These are phyloP conservation scores for Diacarnus erythraeanus DNA, from an alignment of 37 sponge, comb jelly and placozoan genomes.

Conservation along the genomic window DNA sequence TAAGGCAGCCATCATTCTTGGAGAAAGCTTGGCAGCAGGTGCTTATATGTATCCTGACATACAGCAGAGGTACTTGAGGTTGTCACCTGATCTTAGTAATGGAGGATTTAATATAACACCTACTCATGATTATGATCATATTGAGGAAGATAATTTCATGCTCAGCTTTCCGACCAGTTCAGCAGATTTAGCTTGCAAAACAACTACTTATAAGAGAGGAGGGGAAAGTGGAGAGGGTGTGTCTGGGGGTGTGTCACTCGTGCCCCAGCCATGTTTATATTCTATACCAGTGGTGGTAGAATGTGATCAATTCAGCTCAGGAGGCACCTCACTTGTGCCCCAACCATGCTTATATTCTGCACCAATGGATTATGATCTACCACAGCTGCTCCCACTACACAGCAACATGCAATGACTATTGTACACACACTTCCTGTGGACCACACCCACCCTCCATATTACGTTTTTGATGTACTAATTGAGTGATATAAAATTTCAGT, in stretches of 20 bases:
- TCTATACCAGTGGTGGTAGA: background rate
- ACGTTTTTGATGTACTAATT: too few species aligned
- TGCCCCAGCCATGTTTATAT: background rate
- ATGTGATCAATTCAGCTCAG: too few species aligned
- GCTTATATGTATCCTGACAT: conserved; percentile 29
- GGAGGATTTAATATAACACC: background rate
- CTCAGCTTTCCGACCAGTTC: conserved; percentile 31
- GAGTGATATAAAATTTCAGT: too few species aligned
- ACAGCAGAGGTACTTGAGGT: background rate
- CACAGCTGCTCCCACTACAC: too few species aligned
- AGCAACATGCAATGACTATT: too few species aligned
- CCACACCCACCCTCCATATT: too few species aligned
- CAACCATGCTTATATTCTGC: background rate
- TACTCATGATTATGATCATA: conserved; percentile 18
- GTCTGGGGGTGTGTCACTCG: background rate
- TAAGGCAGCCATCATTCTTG: conserved; percentile 19
- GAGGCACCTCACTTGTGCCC: background rate
- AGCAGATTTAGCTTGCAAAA: conserved; percentile 11
- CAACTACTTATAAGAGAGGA: background rate
- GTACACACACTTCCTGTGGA: too few species aligned
- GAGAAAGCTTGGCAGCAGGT: conserved; percentile 9
- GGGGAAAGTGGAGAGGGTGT: background rate
- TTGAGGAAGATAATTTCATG: conserved; percentile 1
- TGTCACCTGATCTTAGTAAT: background rate
- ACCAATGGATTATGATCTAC: too few species aligned